Evolutionary conservation across 2,888 invertebrate genomes (phyloP).

Genomic region (Scaptodrosophila latifasciaeformis): DNA sequence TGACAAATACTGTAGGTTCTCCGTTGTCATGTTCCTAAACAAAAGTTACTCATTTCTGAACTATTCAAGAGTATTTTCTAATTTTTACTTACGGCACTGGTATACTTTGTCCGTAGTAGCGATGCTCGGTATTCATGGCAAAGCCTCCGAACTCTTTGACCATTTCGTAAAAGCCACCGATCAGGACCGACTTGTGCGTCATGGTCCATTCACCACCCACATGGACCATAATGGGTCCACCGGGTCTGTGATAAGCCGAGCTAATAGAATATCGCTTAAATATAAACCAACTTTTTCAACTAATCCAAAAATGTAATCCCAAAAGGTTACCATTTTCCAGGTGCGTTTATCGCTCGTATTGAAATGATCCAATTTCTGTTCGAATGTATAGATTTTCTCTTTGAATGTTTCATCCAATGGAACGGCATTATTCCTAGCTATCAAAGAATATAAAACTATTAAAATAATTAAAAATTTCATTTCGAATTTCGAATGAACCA

Average conservation of each 20-base stretch:
- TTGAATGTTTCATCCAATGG: no score
- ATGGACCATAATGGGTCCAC: constrained; percentile 25
- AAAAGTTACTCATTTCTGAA: background rate
- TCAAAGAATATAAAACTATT: no score
- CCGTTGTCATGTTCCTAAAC: background rate
- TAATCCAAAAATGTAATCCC: no score
- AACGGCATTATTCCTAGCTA: no score
- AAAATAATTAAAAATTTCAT: no score
- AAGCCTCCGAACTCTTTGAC: constrained; percentile 74
- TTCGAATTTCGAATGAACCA: no score
- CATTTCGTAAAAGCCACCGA: constrained; percentile 20
- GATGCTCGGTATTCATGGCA: constrained; percentile 84
- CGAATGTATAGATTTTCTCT: constrained; percentile 19
- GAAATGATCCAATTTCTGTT: constrained; percentile 39
- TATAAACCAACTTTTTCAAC: background rate
- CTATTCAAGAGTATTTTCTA: no score
- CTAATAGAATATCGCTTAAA: constrained; percentile 16
- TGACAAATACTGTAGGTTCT: background rate
- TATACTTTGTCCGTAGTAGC: constrained; percentile 84
- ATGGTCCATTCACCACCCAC: constrained; percentile 31
- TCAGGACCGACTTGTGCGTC: background rate
- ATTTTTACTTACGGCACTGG: constrained; percentile 59
- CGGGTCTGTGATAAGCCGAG: constrained; percentile 21
- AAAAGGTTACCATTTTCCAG: constrained; percentile 29
- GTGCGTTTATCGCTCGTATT: constrained; percentile 33